phyloP scores from a whole-genome alignment of 2,888 invertebrate genomes.

The Acrobasis repandana region DNA sequence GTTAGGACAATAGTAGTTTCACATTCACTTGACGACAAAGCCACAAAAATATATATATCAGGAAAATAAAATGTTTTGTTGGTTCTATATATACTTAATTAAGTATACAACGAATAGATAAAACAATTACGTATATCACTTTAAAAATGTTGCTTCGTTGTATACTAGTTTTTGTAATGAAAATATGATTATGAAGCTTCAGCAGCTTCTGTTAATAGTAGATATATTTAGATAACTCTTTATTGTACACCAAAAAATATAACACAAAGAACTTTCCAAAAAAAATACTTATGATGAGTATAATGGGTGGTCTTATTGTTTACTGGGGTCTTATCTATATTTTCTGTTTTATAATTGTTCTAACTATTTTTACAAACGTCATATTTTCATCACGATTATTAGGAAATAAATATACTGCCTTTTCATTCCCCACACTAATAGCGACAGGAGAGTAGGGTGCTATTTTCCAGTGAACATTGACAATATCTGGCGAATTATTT shows the following conservation, averaged over 20 bases:
- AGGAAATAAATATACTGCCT: slow-evolving; percentile 53
- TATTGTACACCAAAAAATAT: too few species aligned
- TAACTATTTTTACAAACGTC: not conserved
- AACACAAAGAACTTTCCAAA: too few species aligned
- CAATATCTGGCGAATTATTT: slow-evolving; percentile 51
- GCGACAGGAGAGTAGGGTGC: slow-evolving; percentile 78
- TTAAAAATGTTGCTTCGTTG: slow-evolving; percentile 33
- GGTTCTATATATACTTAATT: slow-evolving; percentile 32
- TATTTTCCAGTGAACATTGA: slow-evolving; percentile 64
- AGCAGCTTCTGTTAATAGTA: too few species aligned
- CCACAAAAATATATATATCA: slow-evolving; percentile 59
- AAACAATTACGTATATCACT: slow-evolving; percentile 14
- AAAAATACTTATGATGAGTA: too few species aligned
- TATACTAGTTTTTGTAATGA: slow-evolving; percentile 32
- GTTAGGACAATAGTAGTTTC: not conserved
- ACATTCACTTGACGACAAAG: slow-evolving; percentile 64
- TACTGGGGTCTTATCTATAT: not conserved
- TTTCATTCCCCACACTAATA: slow-evolving; percentile 72
- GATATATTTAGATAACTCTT: too few species aligned
- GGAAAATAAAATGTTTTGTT: slow-evolving; percentile 45
- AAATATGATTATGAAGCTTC: not conserved
- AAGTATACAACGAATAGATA: slow-evolving; percentile 34
- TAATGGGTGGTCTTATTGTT: not conserved
- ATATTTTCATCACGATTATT: slow-evolving; percentile 44
- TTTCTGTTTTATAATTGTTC: too few species aligned